Percentiles rank a stretch among this genome's conserved stretches.
These are phyloP conservation scores for Chionodraco myersi DNA, from an alignment of 2,113 vertebrate genomes.

Conservation along the genomic window DNA sequence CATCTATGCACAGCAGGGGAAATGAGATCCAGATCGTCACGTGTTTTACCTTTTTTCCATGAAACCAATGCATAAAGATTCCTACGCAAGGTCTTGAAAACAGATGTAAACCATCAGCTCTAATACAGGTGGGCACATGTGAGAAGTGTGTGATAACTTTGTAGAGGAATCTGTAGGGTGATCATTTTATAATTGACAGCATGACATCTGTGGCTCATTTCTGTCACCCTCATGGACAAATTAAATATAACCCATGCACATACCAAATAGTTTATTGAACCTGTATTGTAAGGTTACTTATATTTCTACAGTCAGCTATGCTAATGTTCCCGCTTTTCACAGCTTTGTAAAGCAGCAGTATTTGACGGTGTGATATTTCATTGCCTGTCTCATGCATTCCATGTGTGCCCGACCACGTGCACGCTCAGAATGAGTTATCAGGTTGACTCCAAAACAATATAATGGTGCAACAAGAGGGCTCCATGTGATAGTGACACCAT, in stretches of 20 bases:
- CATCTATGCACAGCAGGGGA: constrained; percentile 22
- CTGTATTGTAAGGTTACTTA: background rate
- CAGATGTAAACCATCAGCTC: constrained; percentile 52
- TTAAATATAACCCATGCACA: background rate
- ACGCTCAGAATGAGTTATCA: constrained; percentile 64
- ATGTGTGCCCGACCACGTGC: constrained; percentile 56
- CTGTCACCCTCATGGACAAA: background rate
- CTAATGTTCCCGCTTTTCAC: constrained; percentile 2
- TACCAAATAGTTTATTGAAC: background rate
- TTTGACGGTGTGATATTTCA: constrained; percentile 51
- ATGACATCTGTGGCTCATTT: background rate
- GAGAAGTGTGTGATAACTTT: constrained; percentile 36
- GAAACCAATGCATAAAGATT: constrained; percentile 43
- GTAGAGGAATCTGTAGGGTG: constrained; percentile 23
- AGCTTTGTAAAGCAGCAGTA: constrained; percentile 27
- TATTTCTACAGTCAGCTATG: constrained; percentile 1
- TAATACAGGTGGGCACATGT: constrained; percentile 46
- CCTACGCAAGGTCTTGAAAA: constrained; percentile 14
- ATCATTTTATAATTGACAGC: constrained; percentile 18
- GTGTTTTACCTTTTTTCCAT: constrained; percentile 44
- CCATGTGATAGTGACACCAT: constrained; percentile 52
- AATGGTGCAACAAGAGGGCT: constrained; percentile 23
- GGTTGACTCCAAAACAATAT: constrained; percentile 48
- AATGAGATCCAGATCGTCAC: constrained; percentile 57
- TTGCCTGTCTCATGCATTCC: constrained; percentile 54